phyloP scores from a whole-genome alignment of 2,797 vertebrate species.

The Oceanodroma leucorhoa region DNA sequence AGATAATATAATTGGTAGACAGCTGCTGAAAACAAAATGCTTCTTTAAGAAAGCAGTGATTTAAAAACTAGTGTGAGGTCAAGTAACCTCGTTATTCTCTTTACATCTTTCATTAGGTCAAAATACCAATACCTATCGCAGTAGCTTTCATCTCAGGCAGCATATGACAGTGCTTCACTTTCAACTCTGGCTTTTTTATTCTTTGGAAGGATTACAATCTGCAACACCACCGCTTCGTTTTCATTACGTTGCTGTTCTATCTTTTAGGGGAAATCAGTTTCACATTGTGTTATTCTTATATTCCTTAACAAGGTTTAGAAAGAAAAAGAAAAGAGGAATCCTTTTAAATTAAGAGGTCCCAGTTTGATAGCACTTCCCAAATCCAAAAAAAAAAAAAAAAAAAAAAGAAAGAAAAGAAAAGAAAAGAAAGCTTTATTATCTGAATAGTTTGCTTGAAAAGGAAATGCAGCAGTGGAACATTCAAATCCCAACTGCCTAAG shows the following conservation, averaged over 20 bases:
- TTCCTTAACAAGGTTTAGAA: conserved; percentile 46
- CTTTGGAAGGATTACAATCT: conserved; percentile 45
- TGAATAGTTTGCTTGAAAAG: conserved; percentile 61
- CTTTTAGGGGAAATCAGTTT: conserved; percentile 64
- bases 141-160: conserved; percentile 47
- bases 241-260: conserved; percentile 46
- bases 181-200: conserved; percentile 56
- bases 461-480: neutral
- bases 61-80: conserved; percentile 57
- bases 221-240: conserved; percentile 12
- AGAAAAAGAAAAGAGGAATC: conserved; percentile 40
- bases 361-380: conserved; percentile 38
- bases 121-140: conserved; percentile 21
- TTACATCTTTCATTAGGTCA: conserved; percentile 54
- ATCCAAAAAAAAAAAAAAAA: neutral
- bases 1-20: neutral
- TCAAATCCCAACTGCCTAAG: conserved; percentile 54
- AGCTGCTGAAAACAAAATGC: conserved; percentile 32
- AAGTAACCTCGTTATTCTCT: conserved; percentile 51
- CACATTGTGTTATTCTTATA: conserved; percentile 65
- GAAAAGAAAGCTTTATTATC: conserved; percentile 19
- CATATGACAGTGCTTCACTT: conserved; percentile 19
- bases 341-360: conserved; percentile 58
- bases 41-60: conserved; percentile 45
- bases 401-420: too few species aligned